Evolutionary conservation across 2,113 vertebrate genomes (phyloP), one percentile per base, ranked within the genome.

Genomic region (Bubo bubo): DNA sequence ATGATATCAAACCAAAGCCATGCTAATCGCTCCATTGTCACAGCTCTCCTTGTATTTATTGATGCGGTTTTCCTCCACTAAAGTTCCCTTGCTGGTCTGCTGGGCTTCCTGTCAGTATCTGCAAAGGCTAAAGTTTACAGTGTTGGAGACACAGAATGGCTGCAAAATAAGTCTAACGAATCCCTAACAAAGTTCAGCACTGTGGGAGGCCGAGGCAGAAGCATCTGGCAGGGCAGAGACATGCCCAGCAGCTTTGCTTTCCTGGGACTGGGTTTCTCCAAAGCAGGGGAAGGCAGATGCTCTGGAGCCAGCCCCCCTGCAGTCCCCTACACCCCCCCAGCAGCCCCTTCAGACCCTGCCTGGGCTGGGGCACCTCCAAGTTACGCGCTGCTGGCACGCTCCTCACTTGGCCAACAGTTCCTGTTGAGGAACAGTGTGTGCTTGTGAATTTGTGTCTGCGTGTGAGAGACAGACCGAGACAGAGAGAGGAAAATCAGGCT

Each of bases 331-430:
- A 11, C 12, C 4, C 9, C 12, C 3, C 23, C 34, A 56, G 47
- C 60, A 63, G 35, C 4, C 47, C 34, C 60, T 53, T 62, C 71
- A 64, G 53, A 26, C 19, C 12, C 53, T 28, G 28, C 35, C 26
- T 4, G 3, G 0, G 3, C 32, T 21, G 39, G 37, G 49, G 24
- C 43, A 86, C 6, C 34, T 17, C 35, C 0, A 8, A 58, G n/a
- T 50, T 28, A 10, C 1, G 3, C 4, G 58, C 45, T 73, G 88
- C 59, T 3, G 6, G 68, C 55, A 58, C 0, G 1, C 9, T 75
- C 43, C 72, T 68, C 18, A 47, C 86, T 39, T 56, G 58, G 58
- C 41, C 39, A 64, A 59, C 34, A 75, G 37, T 27, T 76, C 2
- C 1, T 4, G 8, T 18, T 35, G 76, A 60, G 34, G 74, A 84